These are phyloP conservation scores for Typhlichthys eigenmanni DNA, from an alignment of 2,797 vertebrate genomes.

Conservation along the genomic window DNA sequence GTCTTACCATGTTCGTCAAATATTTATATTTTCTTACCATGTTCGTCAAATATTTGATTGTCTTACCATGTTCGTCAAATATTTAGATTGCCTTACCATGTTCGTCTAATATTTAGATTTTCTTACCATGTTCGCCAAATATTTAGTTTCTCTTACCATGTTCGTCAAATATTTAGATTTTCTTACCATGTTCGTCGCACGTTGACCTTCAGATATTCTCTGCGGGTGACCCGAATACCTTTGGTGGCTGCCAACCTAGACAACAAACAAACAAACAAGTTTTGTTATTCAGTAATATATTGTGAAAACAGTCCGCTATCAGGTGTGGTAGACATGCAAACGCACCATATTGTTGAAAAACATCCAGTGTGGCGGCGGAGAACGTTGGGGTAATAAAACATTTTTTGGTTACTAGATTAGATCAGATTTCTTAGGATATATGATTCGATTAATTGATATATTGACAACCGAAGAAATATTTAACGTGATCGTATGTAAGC, in stretches of 20 bases:
- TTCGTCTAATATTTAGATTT: slow-evolving; percentile 36
- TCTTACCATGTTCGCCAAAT: slow-evolving; percentile 33
- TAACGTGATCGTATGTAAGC: not conserved
- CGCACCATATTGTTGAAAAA: slow-evolving; percentile 58
- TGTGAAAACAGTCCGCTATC: not conserved
- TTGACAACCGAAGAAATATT: not conserved
- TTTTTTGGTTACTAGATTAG: slow-evolving; percentile 27
- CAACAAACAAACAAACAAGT: slow-evolving; percentile 2
- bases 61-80: not conserved
- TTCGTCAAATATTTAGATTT: not conserved
- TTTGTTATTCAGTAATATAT: not conserved
- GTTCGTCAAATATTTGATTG: slow-evolving; percentile 49
- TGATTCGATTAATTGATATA: rapidly evolving
- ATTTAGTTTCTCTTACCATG: slow-evolving; percentile 35
- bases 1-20: slow-evolving; percentile 31
- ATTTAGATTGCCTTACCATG: slow-evolving; percentile 72
- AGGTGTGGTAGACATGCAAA: no score
- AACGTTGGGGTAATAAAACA: slow-evolving; percentile 87
- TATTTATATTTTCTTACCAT: slow-evolving; percentile 67
- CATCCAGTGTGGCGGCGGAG: slow-evolving; percentile 82
- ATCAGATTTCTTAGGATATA: not conserved
- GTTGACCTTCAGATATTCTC: slow-evolving; percentile 84
- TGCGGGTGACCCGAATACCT: slow-evolving; percentile 75
- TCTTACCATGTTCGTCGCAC: slow-evolving; percentile 79
- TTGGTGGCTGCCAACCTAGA: slow-evolving; percentile 84